Evolutionary conservation across 2,113 vertebrate species (phyloP), one percentile per base, ranked within the genome.

Genomic region (Nanger granti): DNA sequence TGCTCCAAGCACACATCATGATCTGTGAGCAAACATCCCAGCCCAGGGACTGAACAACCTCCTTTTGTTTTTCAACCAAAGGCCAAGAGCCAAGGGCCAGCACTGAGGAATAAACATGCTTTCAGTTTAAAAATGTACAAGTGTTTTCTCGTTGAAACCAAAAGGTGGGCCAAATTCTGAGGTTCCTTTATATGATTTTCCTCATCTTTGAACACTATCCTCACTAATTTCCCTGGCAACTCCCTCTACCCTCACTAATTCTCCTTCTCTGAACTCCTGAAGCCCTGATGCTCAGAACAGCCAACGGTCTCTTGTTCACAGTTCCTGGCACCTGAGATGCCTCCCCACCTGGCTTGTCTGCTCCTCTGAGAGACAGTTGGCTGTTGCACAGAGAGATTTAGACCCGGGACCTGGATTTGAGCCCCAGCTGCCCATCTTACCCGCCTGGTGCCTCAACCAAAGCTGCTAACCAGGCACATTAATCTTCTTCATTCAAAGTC

Each of bases 21-120:
- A 47, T 87, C 82, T 83, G 49, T 62, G 49, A 97, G 60, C 97
- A 96, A 96, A 95, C 47, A 91, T 59, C 94, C 90, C 87, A 44
- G 69, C 79, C 89, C 79, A n/a, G 79, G 87, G 26, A 92, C 60
- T 89, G 49, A 93, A 98, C 97, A 98, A 76, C 84, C 62, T 24
- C 52, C 83, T 64, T 98, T 97, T 98, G 97, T 98, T 95, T 84
- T 76, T 10, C 69, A 97, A 92, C 91, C 89, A 97, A 96, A 94
- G 97, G 92, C 93, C 91, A 64, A 95, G 92, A 94, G 59, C 95
- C 54, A 80, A 94, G 88, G 95, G 64, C 94, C 54, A 49, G 91
- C 0, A 24, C 89, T 8, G 15, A 73, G n/a, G 85, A 95, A 97
- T 96, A 97, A 98, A 96, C 76, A 66, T 18, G 93, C 87, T 84